Conservation (phyloP, 1,140 invertebrate species). For the Drosophila oshimai region DNA sequence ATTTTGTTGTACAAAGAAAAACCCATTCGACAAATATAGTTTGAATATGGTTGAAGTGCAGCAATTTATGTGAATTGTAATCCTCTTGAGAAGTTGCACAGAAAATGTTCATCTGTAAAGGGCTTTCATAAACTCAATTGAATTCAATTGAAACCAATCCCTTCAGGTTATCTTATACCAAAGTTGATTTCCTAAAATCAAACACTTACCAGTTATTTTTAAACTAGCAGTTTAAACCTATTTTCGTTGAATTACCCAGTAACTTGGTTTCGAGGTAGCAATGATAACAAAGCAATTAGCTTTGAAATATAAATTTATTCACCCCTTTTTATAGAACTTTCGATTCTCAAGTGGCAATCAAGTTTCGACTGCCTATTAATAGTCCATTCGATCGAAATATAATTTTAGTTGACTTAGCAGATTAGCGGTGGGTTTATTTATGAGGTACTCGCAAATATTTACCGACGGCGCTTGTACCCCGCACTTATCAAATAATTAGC, state of each 20-base stretch:
- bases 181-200: background rate
- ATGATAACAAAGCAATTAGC: conserved; percentile 22
- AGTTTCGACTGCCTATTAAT: conserved; percentile 20
- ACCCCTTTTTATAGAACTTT: conserved; percentile 1
- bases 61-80: too few species aligned
- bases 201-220: background rate
- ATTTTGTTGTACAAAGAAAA: background rate
- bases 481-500: conserved; percentile 39
- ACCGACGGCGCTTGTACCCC: conserved; percentile 12
- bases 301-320: background rate
- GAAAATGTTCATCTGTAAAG: too few species aligned
- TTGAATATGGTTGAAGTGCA: background rate
- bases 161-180: too few species aligned
- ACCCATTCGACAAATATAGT: background rate
- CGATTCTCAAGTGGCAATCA: conserved; percentile 40
- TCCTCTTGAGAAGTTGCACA: too few species aligned
- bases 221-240: background rate
- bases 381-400: conserved; percentile 28
- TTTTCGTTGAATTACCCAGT: too few species aligned
- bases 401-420: conserved; percentile 24
- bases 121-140: too few species aligned
- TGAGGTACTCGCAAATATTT: conserved; percentile 30
- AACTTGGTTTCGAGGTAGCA: background rate
- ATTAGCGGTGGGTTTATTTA: conserved; percentile 35
- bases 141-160: too few species aligned